A percentile compares a stretch with the other conserved stretches of the same genome.
These are phyloP conservation scores for Eutrigla gurnardus DNA, from an alignment of 2,797 vertebrate genomes.

Conservation along the genomic window DNA sequence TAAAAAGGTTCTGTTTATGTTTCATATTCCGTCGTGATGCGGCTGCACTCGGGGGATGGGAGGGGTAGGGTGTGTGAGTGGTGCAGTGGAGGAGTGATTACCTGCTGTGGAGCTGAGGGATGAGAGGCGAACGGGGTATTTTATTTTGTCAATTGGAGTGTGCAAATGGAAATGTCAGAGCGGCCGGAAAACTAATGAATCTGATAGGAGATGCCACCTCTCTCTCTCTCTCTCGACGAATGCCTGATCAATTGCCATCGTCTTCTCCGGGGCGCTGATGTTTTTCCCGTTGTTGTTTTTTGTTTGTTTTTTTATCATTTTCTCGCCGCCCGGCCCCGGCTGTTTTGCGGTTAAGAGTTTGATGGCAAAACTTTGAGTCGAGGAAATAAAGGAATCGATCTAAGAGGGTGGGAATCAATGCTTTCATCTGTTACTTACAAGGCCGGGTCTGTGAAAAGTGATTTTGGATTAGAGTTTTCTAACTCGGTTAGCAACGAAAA, in stretches of 20 bases:
- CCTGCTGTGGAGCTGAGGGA: slow-evolving; percentile 64
- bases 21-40: slow-evolving; percentile 63
- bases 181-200: slow-evolving; percentile 83
- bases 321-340: slow-evolving; percentile 23
- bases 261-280: slow-evolving; percentile 61
- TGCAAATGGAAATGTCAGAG: slow-evolving; percentile 88
- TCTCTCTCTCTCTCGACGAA: slow-evolving; percentile 65
- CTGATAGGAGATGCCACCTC: slow-evolving; percentile 80
- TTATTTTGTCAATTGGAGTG: slow-evolving; percentile 87
- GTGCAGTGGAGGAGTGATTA: slow-evolving; percentile 78
- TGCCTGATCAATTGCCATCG: slow-evolving; percentile 81
- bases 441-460: slow-evolving; percentile 47
- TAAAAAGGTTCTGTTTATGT: slow-evolving; percentile 55
- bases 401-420: slow-evolving; percentile 58
- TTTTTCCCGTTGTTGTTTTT: slow-evolving; percentile 71
- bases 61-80: slow-evolving; percentile 39
- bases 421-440: slow-evolving; percentile 77
- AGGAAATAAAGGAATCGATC: slow-evolving; percentile 76
- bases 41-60: slow-evolving; percentile 41
- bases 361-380: slow-evolving; percentile 72
- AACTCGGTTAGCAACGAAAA: slow-evolving; percentile 55
- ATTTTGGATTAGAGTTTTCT: slow-evolving; percentile 57
- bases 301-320: slow-evolving; percentile 68
- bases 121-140: slow-evolving; percentile 78
- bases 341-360: slow-evolving; percentile 62